Percentiles rank a stretch among this genome's conserved stretches.
Conservation (phyloP, 2,888 invertebrate species). For the Parnassius apollo region DNA sequence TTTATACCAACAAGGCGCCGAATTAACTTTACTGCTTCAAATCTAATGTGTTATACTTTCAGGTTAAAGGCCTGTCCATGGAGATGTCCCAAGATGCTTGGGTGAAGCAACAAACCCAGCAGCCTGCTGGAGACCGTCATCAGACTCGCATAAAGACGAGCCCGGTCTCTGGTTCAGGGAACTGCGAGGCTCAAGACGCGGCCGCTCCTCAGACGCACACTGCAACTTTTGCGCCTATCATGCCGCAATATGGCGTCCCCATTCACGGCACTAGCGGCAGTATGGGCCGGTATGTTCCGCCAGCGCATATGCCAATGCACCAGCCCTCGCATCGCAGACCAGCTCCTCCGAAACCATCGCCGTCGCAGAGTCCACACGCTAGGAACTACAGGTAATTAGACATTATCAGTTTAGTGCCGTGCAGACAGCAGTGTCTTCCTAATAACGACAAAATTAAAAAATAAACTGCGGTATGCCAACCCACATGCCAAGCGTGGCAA, state of each 20-base stretch:
- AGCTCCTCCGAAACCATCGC: slow-evolving; percentile 74
- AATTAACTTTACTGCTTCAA: no score
- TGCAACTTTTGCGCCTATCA: slow-evolving; percentile 69
- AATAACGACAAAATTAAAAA: no score
- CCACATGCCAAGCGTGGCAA: neutral
- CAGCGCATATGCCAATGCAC: slow-evolving; percentile 81
- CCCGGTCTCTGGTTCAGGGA: slow-evolving; percentile 69
- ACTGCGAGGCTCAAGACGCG: slow-evolving; percentile 82
- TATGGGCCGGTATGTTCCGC: slow-evolving; percentile 76
- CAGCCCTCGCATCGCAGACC: slow-evolving; percentile 71
- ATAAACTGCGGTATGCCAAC: neutral
- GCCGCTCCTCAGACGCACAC: slow-evolving; percentile 65
- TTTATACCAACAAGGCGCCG: no score
- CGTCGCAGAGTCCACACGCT: slow-evolving; percentile 77
- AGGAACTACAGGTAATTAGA: slow-evolving; percentile 75
- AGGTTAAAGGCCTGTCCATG: slow-evolving; percentile 77
- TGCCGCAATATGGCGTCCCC: slow-evolving; percentile 66
- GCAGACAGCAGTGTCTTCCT: no score
- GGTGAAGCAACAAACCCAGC: slow-evolving; percentile 75
- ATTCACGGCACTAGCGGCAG: slow-evolving; percentile 60
- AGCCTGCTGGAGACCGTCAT: slow-evolving; percentile 62
- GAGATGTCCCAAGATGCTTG: slow-evolving; percentile 77
- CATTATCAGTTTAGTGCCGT: slow-evolving; percentile 35
- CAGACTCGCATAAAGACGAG: slow-evolving; percentile 72
- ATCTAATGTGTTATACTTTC: slow-evolving; percentile 36